Evolutionary conservation across 2,888 invertebrate genomes (phyloP), one percentile per base, ranked within the genome.

Genomic region (Cinara cedri): DNA sequence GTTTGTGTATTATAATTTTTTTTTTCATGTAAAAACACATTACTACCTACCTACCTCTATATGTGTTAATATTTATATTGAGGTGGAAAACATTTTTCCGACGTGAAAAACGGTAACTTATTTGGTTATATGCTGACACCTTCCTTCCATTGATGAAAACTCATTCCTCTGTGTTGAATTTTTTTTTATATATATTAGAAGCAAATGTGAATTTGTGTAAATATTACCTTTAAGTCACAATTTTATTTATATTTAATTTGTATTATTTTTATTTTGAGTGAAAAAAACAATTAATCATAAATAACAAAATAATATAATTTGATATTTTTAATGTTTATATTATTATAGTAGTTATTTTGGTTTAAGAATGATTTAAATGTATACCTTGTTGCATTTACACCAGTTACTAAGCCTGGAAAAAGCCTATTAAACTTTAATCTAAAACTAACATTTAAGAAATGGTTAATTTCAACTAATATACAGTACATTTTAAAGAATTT

Each of bases 221-320:
- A 66, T 66, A 54, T 76, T 76, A 66, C 44, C 75, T 75, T 76
- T 76, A 76, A 68, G 55, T 49, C 10, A 55, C 65, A 44, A 76
- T 68, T 75, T 75, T 75, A 55, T 75, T 66, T 75, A 44, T 55
- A 54, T 21, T 65, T 75, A 66, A 66, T 66, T 75, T 75, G 34
- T 34, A 34, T 34, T 34, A 66, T 65, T 66, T 54, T 13, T 75
- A 55, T 24, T 34, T 68, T 16, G 14, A 34, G 57, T 68, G 21
- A 68, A 49, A 76, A 60, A 57, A 68, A 42, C 21, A 42, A 74
- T 49, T 3, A 34, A 62, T 46, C n/a, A n/a, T 62, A 34, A 51
- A 19, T 13, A 21, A 34, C 10, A 51, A 54, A 19, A 44, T n/a
- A 70, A 70, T 55, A 74, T 71, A 66, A 74, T 21, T 21, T 63